These are phyloP conservation scores for Columba livia DNA, from an alignment of 2,113 vertebrate genomes.

Conservation along the genomic window DNA sequence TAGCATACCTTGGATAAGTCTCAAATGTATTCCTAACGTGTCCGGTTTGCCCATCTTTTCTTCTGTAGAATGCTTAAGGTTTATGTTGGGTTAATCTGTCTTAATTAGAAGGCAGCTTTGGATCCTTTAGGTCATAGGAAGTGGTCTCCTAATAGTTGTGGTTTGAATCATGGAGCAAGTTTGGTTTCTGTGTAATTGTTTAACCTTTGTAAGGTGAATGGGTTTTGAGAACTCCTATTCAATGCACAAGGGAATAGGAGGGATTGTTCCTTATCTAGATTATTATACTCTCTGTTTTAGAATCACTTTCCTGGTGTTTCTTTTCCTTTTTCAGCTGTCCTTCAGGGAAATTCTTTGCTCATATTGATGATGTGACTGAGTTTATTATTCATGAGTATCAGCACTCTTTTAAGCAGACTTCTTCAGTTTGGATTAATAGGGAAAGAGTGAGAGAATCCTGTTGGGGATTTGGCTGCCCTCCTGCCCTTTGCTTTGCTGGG, in stretches of 20 bases:
- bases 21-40: not conserved
- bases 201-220: not conserved
- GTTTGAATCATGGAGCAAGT: not conserved
- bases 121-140: not conserved
- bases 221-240: not conserved
- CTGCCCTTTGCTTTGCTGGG: slow-evolving; percentile 21
- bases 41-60: not conserved
- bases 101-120: not conserved
- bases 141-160: not conserved
- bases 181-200: not conserved
- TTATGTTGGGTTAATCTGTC: not conserved
- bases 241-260: not conserved
- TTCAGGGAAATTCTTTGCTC: slow-evolving; percentile 11
- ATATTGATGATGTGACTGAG: slow-evolving; percentile 20
- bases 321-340: slow-evolving; percentile 1
- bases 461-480: not conserved
- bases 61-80: not conserved
- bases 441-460: not conserved
- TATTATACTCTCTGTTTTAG: not conserved
- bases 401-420: slow-evolving; percentile 25
- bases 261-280: not conserved
- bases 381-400: slow-evolving; percentile 57
- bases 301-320: not conserved
- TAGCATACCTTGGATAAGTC: not conserved
- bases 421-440: slow-evolving; percentile 7